Conservation (phyloP, 2,888 invertebrate genomes). For the Diaprepes abbreviatus region DNA sequence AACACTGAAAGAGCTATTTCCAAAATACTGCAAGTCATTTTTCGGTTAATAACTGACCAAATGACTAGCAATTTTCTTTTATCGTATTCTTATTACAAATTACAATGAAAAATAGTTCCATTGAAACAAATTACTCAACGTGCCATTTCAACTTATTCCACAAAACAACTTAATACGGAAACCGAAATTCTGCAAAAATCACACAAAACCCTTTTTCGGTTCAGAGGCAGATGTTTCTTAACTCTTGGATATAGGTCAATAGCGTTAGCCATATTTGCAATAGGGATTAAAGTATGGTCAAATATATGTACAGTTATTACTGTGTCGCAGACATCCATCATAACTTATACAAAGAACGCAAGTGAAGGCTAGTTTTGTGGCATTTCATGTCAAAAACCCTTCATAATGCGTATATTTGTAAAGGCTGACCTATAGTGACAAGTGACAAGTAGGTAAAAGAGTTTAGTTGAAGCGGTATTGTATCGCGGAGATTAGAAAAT, state of each 20-base stretch:
- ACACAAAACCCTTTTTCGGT: conserved; percentile 55
- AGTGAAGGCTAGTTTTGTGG: conserved; percentile 63
- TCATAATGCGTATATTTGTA: conserved; percentile 65
- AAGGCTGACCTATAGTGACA: conserved; percentile 63
- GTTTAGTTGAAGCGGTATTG: conserved; percentile 32
- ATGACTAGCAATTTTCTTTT: conserved; percentile 8
- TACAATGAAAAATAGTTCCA: conserved; percentile 4
- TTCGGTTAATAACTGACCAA: conserved; percentile 13
- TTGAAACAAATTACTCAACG: conserved; percentile 22
- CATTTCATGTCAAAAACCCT: conserved; percentile 63
- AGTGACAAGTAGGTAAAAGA: conserved; percentile 62
- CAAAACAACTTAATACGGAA: conserved; percentile 51
- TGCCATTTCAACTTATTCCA: conserved; percentile 12
- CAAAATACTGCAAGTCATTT: conserved; percentile 7
- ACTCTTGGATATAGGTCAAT: conserved; percentile 60
- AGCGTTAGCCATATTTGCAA: conserved; percentile 60
- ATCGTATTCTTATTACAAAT: conserved; percentile 20
- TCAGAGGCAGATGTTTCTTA: conserved; percentile 55
- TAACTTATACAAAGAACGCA: conserved; percentile 60
- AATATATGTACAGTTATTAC: conserved; percentile 62
- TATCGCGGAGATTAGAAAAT: conserved; percentile 32
- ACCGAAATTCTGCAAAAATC: conserved; percentile 52
- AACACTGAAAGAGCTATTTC: not conserved
- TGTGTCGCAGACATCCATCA: conserved; percentile 66
- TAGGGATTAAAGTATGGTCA: conserved; percentile 61